Evolutionary conservation across 2,113 vertebrate genomes (phyloP).

Genomic region (Mastomys natalensis): DNA sequence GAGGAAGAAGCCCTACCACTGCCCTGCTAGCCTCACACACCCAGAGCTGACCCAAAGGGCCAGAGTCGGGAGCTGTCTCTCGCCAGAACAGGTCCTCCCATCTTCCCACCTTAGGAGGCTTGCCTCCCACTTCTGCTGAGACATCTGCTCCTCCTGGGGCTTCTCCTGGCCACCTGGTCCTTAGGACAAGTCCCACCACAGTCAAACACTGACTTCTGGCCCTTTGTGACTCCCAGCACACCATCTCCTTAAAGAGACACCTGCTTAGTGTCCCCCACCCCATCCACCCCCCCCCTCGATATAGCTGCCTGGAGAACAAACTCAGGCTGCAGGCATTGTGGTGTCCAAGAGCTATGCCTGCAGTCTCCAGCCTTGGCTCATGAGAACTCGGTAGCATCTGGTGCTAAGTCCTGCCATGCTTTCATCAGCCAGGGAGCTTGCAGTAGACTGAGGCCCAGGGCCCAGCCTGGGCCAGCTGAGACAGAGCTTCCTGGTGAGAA

Average conservation of each 20-base stretch:
- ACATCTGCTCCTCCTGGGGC: neutral
- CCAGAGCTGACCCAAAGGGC: neutral
- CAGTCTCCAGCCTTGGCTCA: neutral
- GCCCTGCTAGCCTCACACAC: neutral
- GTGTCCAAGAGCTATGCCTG: neutral
- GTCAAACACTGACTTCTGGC: neutral
- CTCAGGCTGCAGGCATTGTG: neutral
- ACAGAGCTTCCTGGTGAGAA: constrained; percentile 12
- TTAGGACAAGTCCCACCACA: neutral
- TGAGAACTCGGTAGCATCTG: neutral
- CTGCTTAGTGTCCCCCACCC: neutral
- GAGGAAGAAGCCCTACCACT: constrained; percentile 58
- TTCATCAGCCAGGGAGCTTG: neutral
- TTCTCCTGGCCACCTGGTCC: constrained; percentile 40
- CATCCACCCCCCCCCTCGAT: accelerated
- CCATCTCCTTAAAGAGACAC: constrained; percentile 68
- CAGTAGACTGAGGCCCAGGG: neutral
- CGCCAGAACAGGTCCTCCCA: neutral
- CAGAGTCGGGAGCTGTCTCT: constrained; percentile 8
- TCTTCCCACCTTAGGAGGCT: neutral
- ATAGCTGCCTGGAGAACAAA: neutral
- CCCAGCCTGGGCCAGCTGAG: neutral
- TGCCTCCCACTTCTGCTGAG: neutral
- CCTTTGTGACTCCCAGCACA: neutral
- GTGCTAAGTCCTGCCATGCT: neutral